Evolutionary conservation across 2,888 invertebrate species (phyloP).

Genomic region (Metacarcinus magister): DNA sequence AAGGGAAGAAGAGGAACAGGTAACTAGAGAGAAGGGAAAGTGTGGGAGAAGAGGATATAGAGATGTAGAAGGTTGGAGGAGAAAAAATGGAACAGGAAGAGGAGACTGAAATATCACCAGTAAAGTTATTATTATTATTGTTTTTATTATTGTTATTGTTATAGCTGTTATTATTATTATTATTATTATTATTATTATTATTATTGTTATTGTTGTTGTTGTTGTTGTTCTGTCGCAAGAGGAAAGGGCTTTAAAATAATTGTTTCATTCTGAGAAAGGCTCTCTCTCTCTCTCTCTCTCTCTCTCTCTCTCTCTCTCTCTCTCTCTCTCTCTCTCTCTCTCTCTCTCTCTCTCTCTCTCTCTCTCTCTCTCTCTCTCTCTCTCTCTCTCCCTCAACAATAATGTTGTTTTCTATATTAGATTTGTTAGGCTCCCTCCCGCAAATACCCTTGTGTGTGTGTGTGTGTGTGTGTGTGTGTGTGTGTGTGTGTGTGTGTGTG

Average conservation of each 20-base stretch:
- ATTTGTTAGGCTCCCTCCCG: not conserved
- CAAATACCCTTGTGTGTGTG: not conserved
- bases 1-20: not conserved
- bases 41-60: not conserved
- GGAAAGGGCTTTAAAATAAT: too few relatives aligned
- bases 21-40: not conserved
- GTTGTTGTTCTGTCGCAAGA: too few relatives aligned
- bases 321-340: slow-evolving; percentile 23
- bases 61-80: not conserved
- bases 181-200: too few relatives aligned
- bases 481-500: slow-evolving; percentile 26
- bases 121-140: too few relatives aligned
- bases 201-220: too few relatives aligned
- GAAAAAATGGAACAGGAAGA: not conserved
- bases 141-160: too few relatives aligned
- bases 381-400: not conserved
- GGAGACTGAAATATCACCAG: not conserved
- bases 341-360: slow-evolving; percentile 41
- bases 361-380: slow-evolving; percentile 31
- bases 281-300: slow-evolving; percentile 2
- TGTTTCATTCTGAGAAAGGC: not conserved
- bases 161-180: too few relatives aligned
- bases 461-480: slow-evolving; percentile 26
- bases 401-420: slow-evolving; percentile 14
- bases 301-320: slow-evolving; percentile 2